Conservation (phyloP, 2,888 invertebrate species). For the Lasioglossum marginatum region DNA sequence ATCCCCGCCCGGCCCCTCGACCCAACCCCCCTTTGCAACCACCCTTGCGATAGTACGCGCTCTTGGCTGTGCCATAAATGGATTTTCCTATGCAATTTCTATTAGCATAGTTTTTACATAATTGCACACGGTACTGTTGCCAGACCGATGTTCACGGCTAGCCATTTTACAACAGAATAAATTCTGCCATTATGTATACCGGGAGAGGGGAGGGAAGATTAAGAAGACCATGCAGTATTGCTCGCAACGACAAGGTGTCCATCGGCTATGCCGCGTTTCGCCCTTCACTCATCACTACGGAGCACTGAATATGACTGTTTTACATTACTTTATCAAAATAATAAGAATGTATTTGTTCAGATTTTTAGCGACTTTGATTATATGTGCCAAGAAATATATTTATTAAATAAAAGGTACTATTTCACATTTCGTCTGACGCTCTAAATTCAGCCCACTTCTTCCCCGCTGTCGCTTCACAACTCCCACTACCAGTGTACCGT, state of each 20-base stretch:
- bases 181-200: conserved; percentile 68
- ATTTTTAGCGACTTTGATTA: no score
- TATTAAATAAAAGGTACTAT: no score
- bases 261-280: background rate
- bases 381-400: no score
- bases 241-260: background rate
- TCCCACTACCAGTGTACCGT: no score
- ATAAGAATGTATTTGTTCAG: no score
- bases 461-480: no score
- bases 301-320: background rate
- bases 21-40: conserved; percentile 1
- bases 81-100: conserved; percentile 82
- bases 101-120: conserved; percentile 83
- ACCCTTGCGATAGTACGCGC: conserved; percentile 10
- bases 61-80: conserved; percentile 72
- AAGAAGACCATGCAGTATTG: conserved; percentile 6
- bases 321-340: background rate
- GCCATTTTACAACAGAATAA: conserved; percentile 78
- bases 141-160: conserved; percentile 66
- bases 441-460: no score
- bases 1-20: background rate
- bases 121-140: conserved; percentile 73
- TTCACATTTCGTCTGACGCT: no score
- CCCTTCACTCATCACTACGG: background rate
- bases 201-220: conserved; percentile 40